These are phyloP conservation scores for Iphiclides podalirius DNA, from an alignment of 2,888 invertebrate genomes.

Conservation along the genomic window DNA sequence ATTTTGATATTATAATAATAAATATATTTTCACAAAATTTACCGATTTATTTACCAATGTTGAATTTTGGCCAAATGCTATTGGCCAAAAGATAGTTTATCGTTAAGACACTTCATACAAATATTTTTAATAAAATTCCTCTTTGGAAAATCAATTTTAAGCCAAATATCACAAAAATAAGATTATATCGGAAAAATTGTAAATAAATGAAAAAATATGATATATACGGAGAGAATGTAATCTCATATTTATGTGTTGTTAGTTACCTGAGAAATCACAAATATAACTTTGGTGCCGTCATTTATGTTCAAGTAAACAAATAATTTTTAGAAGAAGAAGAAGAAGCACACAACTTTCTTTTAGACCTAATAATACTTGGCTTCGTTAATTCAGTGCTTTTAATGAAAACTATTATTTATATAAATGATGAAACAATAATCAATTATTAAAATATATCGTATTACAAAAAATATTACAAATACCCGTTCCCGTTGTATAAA, in stretches of 20 bases:
- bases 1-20: background rate
- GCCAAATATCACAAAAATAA: slow-evolving; percentile 71
- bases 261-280: slow-evolving; percentile 70
- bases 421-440: background rate
- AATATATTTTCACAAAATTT: background rate
- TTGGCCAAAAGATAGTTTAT: slow-evolving; percentile 1
- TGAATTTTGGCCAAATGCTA: slow-evolving; percentile 3
- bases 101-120: slow-evolving; percentile 38
- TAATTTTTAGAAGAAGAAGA: too few species aligned
- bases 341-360: slow-evolving; percentile 10
- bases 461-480: too few species aligned
- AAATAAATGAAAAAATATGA: slow-evolving; percentile 40
- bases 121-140: slow-evolving; percentile 37
- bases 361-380: slow-evolving; percentile 14
- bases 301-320: slow-evolving; percentile 26
- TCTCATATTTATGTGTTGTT: slow-evolving; percentile 56
- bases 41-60: background rate
- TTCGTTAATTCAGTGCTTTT: slow-evolving; percentile 6
- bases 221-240: slow-evolving; percentile 50
- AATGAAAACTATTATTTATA: background rate
- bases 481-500: too few species aligned
- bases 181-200: slow-evolving; percentile 48
- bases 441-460: background rate
- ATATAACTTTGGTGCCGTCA: slow-evolving; percentile 53
- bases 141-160: slow-evolving; percentile 49